Evolutionary conservation across 2,888 invertebrate species (phyloP).

Genomic region (Clepsis dumicolana): DNA sequence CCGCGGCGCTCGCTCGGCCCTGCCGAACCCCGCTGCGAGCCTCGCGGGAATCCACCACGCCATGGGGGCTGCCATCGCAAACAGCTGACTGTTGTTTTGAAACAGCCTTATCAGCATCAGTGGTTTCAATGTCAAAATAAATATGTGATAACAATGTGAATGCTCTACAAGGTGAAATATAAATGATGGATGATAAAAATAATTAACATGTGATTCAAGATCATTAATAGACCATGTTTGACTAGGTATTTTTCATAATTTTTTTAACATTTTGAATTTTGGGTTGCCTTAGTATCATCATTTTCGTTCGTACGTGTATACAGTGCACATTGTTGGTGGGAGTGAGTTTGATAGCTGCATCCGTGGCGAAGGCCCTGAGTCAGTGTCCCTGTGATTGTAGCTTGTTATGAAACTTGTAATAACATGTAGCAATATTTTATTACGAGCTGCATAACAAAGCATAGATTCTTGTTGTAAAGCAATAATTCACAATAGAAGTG

Average conservation of each 20-base stretch:
- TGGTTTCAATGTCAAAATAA: constrained; percentile 25
- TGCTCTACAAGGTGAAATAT: too few species aligned
- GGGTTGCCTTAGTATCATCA: too few species aligned
- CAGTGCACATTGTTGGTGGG: constrained; percentile 17
- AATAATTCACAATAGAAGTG: neutral
- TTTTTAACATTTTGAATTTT: too few species aligned
- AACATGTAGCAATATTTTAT: constrained; percentile 15
- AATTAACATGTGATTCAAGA: too few species aligned
- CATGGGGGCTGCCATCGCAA: neutral
- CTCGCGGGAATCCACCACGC: too few species aligned
- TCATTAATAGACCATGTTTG: too few species aligned
- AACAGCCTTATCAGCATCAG: constrained; percentile 35
- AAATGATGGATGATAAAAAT: too few species aligned
- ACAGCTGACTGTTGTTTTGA: constrained; percentile 41
- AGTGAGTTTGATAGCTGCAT: neutral
- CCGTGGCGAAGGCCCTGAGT: neutral
- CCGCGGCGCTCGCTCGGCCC: too few species aligned
- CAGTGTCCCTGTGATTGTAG: constrained; percentile 23
- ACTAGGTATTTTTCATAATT: too few species aligned
- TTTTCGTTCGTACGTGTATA: too few species aligned
- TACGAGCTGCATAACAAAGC: constrained; percentile 25
- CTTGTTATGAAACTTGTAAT: constrained; percentile 36
- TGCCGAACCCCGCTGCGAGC: too few species aligned
- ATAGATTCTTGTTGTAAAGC: neutral
- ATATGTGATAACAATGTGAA: constrained; percentile 19